Evolutionary conservation across 2,888 invertebrate genomes (phyloP), one percentile per base, ranked within the genome.

Genomic region (Caenorhabditis drosophilae): DNA sequence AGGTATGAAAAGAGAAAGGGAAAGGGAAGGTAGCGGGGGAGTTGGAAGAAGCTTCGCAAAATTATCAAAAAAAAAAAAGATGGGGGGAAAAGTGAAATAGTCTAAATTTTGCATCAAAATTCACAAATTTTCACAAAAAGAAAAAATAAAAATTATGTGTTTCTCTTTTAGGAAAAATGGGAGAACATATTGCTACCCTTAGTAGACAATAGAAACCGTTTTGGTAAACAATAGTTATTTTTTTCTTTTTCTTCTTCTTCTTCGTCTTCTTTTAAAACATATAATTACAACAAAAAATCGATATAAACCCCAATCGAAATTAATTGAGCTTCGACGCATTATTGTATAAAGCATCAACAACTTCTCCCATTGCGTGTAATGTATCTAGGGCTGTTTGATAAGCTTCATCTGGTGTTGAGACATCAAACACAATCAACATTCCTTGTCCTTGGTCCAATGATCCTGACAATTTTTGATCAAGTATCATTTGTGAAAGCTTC

Each of bases 401-500:
- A 20, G 97, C 97, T 85, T 93, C 93, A 85, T 99, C 97, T 60
- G 92, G 89, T 45, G 91, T 89, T 58, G 91, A 90, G 84, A 94
- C 93, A 85, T 98, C 97, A 85, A 96, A 98, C 38, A 99, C 93
- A 82, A 98, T 93, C 69, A 99, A 87, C 51, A 98, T 94, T 66
- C 97, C 97, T 85, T 92, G 93, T 63, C 96, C 97, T 87, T 99
- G 98, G 87, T 99, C 97, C 75, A 99, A 88, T 77, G 64, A 69
- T 79, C 87, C 87, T 78, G 85, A 85, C 77, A 98, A 90, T 86
- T 97, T 98, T 84, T 93, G 93, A 86, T 99, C 98, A 85, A 99
- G 87, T 84, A 99, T 98, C 98, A 99, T 99, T 86, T 98, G 98
- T 48, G 97, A 97, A 60, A 99, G 87, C 86, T 99, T 99, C 87